Evolutionary conservation across 2,797 vertebrate genomes (phyloP).

Genomic region (Melanotaenia trifasciata): DNA sequence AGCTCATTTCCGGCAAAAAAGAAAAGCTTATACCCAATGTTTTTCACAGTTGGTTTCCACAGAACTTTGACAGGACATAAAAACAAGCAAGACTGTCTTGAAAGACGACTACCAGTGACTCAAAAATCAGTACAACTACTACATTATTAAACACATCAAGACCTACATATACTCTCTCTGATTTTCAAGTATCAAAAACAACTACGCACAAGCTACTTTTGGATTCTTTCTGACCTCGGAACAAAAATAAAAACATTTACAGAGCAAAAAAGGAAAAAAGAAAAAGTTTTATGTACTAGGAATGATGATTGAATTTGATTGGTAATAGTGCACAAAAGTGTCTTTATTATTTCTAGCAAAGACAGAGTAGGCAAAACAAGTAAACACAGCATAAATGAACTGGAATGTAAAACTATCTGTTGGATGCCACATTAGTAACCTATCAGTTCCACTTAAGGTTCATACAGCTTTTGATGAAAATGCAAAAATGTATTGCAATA

Average conservation of each 20-base stretch:
- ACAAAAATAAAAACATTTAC: constrained; percentile 13
- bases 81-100: constrained; percentile 39
- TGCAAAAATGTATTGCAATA: neutral
- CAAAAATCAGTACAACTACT: constrained; percentile 56
- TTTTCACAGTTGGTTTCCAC: constrained; percentile 48
- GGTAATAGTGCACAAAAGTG: constrained; percentile 8
- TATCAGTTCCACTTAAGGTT: neutral
- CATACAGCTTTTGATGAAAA: neutral
- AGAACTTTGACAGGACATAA: constrained; percentile 42
- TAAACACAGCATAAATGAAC: neutral
- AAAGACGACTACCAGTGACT: constrained; percentile 53
- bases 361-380: neutral
- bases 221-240: constrained; percentile 52
- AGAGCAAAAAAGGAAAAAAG: neutral
- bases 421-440: neutral
- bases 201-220: constrained; percentile 37
- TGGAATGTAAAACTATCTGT: neutral
- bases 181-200: constrained; percentile 48
- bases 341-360: constrained; percentile 22
- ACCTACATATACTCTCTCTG: constrained; percentile 45
- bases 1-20: constrained; percentile 28
- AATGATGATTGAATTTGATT: constrained; percentile 10
- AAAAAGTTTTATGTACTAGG: constrained; percentile 23
- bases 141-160: constrained; percentile 48
- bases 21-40: constrained; percentile 41